Evolutionary conservation across 2,113 vertebrate species (phyloP).

Genomic region (Corythornis vintsioides): DNA sequence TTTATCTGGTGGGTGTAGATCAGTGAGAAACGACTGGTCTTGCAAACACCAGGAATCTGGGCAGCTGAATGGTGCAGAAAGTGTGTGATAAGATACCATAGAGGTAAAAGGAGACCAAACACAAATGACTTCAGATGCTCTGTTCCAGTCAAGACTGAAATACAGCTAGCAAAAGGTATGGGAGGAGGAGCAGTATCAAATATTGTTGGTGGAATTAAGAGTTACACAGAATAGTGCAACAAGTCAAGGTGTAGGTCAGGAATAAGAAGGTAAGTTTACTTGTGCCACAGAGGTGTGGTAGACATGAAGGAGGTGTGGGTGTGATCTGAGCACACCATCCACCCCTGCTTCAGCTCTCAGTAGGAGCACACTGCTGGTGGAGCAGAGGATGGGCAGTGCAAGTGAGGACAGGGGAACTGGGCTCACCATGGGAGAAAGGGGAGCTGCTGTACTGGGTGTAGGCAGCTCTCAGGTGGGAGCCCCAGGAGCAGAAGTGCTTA

Average conservation of each 20-base stretch:
- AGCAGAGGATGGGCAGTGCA: background rate
- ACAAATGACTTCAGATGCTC: background rate
- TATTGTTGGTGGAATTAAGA: background rate
- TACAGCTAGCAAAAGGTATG: background rate
- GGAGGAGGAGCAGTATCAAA: background rate
- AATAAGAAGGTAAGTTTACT: background rate
- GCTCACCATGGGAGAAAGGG: fast-evolving
- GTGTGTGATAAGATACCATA: background rate
- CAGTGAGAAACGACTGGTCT: background rate
- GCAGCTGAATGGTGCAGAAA: background rate
- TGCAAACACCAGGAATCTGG: background rate
- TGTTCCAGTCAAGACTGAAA: background rate
- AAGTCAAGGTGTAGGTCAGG: background rate
- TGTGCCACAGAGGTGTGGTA: background rate
- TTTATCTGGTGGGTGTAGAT: background rate
- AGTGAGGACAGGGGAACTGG: background rate
- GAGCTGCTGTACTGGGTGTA: background rate
- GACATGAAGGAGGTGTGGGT: background rate
- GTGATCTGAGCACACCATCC: background rate
- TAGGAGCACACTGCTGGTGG: background rate
- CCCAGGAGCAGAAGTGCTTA: background rate
- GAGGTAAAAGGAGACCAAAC: background rate
- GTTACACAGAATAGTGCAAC: background rate
- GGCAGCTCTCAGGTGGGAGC: background rate
- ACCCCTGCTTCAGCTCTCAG: background rate